Evolutionary conservation across 1,140 invertebrate genomes (phyloP).

Genomic region (Asbolus verrucosus): DNA sequence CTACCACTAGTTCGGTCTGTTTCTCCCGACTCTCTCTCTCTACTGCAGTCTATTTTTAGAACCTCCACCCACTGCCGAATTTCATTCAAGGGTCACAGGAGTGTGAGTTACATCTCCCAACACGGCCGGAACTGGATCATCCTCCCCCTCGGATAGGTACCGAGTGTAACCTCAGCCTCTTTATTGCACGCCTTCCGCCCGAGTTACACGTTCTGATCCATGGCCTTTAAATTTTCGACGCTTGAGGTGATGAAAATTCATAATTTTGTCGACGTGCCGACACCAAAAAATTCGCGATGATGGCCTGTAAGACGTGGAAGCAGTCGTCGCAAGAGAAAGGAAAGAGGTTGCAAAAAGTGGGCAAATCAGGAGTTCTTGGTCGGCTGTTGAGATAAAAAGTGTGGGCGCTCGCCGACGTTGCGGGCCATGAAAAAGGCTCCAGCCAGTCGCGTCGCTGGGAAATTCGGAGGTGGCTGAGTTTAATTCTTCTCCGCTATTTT

Average conservation of each 20-base stretch:
- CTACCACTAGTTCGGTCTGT: neutral
- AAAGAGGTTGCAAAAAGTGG: no score
- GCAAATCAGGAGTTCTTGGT: no score
- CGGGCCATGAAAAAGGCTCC: conserved; percentile 28
- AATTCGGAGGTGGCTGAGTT: conserved; percentile 19
- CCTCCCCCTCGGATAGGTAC: conserved; percentile 2
- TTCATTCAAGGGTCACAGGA: conserved; percentile 45
- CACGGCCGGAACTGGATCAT: conserved; percentile 26
- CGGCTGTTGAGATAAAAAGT: conserved; percentile 14
- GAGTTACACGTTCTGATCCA: neutral
- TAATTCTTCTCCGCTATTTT: conserved; percentile 5
- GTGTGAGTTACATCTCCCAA: conserved; percentile 21
- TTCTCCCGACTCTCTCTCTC: conserved; percentile 8
- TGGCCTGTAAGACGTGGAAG: no score
- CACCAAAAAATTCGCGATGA: no score
- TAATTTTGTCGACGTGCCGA: no score
- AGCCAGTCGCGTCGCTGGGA: conserved; percentile 7
- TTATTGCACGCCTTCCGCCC: neutral
- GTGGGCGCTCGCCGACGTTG: conserved; percentile 27
- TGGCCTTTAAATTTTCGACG: no score
- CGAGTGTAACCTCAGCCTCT: neutral
- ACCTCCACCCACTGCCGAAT: conserved; percentile 43
- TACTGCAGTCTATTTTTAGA: conserved; percentile 45
- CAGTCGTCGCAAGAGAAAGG: no score
- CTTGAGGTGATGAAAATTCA: no score